These are phyloP conservation scores for Lepilemur ruficaudatus DNA, from an alignment of 2,797 vertebrate species.

Conservation along the genomic window DNA sequence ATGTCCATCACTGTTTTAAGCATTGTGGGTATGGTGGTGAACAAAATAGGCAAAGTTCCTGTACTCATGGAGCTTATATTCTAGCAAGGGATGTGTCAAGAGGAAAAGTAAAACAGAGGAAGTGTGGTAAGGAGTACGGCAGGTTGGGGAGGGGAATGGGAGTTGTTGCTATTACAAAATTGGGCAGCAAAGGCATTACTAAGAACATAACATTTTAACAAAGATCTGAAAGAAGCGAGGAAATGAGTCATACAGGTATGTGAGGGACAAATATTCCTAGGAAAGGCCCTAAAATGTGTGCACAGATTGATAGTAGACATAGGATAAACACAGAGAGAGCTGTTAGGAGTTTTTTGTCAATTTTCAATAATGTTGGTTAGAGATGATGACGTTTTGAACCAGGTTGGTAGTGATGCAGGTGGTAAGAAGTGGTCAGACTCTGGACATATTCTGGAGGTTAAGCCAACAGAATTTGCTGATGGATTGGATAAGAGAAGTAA, in stretches of 20 bases:
- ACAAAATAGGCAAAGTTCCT: not conserved
- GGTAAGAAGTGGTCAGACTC: not conserved
- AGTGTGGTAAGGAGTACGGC: not conserved
- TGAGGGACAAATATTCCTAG: not conserved
- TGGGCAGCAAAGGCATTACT: not conserved
- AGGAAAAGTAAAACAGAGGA: not conserved
- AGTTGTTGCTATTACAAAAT: not conserved
- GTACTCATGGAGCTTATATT: not conserved
- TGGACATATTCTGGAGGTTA: not conserved
- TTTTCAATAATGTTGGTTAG: not conserved
- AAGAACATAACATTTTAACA: not conserved
- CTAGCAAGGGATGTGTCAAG: not conserved
- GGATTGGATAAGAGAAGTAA: not conserved
- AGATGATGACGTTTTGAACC: not conserved
- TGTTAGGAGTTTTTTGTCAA: not conserved
- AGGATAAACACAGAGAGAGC: not conserved
- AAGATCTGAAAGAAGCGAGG: not conserved
- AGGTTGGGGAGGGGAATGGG: not conserved
- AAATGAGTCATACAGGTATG: not conserved
- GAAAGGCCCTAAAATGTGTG: not conserved
- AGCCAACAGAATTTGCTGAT: not conserved
- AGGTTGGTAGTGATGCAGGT: not conserved
- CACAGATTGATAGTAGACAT: not conserved
- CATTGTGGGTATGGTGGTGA: not conserved
- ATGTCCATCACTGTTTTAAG: not conserved